Evolutionary conservation across 2,888 invertebrate genomes (phyloP).

Genomic region (Cephus spinipes): DNA sequence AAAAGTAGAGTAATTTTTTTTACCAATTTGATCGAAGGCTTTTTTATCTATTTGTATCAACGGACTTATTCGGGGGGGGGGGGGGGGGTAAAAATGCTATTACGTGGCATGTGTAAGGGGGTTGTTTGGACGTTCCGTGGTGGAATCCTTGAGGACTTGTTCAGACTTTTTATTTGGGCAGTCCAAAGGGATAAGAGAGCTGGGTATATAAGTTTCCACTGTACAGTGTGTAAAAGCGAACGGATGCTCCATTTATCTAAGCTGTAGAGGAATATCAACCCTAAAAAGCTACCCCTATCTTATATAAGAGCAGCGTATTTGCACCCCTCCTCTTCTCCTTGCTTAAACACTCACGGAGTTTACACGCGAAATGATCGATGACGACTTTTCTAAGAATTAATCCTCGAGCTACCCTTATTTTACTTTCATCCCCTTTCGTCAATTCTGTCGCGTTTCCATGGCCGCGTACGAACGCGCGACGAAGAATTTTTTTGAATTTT

Average conservation of each 20-base stretch:
- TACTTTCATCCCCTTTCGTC: neutral
- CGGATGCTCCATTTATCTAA: neutral
- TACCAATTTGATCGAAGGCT: neutral
- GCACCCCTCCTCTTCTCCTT: neutral
- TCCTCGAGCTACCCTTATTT: neutral
- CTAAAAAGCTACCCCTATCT: neutral
- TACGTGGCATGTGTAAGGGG: neutral
- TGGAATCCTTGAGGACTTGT: neutral
- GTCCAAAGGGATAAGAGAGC: neutral
- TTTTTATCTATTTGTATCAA: neutral
- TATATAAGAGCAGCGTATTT: neutral
- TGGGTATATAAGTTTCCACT: conserved; percentile 3
- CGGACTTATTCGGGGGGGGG: neutral
- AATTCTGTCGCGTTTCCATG: neutral
- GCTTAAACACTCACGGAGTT: neutral
- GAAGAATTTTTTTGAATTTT: neutral
- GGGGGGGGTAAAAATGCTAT: neutral
- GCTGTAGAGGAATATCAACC: neutral
- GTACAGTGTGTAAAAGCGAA: neutral
- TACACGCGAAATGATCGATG: neutral
- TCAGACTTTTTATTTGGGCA: neutral
- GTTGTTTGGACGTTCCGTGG: neutral
- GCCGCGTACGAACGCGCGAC: neutral
- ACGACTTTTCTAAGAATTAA: neutral
- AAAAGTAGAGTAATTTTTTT: neutral